These are phyloP conservation scores for Psittacula echo DNA, from an alignment of 2,797 vertebrate genomes.

Conservation along the genomic window DNA sequence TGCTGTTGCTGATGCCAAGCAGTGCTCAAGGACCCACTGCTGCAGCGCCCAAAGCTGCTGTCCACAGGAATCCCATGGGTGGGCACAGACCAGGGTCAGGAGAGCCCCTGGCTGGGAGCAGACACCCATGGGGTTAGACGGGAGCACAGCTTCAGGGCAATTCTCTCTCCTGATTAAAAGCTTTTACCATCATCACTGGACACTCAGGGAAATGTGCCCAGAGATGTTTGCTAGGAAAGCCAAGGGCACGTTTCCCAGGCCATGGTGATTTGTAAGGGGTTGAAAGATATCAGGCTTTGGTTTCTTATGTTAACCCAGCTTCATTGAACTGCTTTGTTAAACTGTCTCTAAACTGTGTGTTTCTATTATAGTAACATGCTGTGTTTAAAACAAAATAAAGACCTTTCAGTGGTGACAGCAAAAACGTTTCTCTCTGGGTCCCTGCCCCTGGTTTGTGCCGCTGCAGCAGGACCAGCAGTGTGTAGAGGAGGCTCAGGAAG, in stretches of 20 bases:
- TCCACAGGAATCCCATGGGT: neutral
- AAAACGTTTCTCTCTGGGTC: neutral
- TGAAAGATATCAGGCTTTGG: neutral
- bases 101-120: neutral
- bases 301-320: neutral
- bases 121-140: neutral
- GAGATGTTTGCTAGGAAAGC: neutral
- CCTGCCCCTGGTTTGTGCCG: neutral
- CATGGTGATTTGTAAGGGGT: neutral
- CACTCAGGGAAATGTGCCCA: neutral
- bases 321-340: neutral
- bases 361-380: neutral
- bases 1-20: rapidly evolving
- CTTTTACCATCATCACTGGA: neutral
- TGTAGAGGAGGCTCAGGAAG: neutral
- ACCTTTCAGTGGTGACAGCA: neutral
- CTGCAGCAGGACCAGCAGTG: neutral
- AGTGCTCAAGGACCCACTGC: neutral
- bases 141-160: neutral
- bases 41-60: neutral
- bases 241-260: neutral
- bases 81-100: neutral
- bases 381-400: neutral
- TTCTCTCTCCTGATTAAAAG: neutral
- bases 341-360: neutral